phyloP scores from a whole-genome alignment of 2,888 invertebrate species.

The Dolomedes plantarius region DNA sequence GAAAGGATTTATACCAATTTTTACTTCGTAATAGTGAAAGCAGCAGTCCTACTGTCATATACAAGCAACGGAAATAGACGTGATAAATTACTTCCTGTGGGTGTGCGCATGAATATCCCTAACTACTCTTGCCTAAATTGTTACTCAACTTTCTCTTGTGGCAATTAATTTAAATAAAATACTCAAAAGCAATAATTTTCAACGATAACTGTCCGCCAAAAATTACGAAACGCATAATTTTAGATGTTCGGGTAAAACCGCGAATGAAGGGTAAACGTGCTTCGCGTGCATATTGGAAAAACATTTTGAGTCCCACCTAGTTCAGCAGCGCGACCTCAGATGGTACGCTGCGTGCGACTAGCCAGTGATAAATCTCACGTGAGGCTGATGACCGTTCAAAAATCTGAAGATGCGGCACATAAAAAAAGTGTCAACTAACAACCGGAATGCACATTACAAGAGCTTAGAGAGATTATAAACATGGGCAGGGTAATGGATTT shows the following conservation, averaged over 20 bases:
- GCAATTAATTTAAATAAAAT: too few relatives aligned
- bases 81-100: too few relatives aligned
- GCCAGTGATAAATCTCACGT: neutral
- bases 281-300: neutral
- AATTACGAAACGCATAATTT: neutral
- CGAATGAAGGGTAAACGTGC: neutral
- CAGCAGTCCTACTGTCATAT: too few relatives aligned
- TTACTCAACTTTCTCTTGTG: too few relatives aligned
- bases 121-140: too few relatives aligned
- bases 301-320: neutral
- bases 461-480: neutral
- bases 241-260: neutral
- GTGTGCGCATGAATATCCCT: too few relatives aligned
- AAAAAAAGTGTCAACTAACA: neutral
- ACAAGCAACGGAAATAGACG: too few relatives aligned
- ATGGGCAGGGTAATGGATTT: neutral
- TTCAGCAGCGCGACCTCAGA: neutral
- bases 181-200: too few relatives aligned
- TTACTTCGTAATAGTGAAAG: too few relatives aligned
- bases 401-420: neutral
- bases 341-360: neutral
- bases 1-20: too few relatives aligned
- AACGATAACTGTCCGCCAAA: too few relatives aligned
- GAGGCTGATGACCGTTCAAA: conserved; percentile 12
- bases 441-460: neutral